Evolutionary conservation across 2,113 vertebrate genomes (phyloP), one percentile per base, ranked within the genome.

Genomic region (Cephalopterus ornatus): DNA sequence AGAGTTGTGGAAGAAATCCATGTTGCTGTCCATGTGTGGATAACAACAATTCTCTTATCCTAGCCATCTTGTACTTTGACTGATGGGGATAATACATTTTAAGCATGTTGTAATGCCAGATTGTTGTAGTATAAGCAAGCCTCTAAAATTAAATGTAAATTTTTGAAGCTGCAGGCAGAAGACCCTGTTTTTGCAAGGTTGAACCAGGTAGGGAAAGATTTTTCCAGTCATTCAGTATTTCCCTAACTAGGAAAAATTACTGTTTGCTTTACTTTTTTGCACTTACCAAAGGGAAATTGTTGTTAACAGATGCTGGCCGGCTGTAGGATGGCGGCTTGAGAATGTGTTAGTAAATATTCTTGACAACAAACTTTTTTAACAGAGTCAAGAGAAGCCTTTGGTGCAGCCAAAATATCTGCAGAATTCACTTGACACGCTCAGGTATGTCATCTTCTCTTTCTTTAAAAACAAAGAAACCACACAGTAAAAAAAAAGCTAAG

Each of bases 341-440:
- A 85, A 77, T 8, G 28, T 92, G 76, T 88, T 92, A 77, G 80
- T 89, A 92, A 95, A 96, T 94, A 94, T 55, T 89, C 92, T 72
- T 91, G 89, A 93, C 86, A 91, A 77, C 80, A 85, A 94, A 95
- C 58, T 90, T 87, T 95, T 94, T 76, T 83, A 89, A 82, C 24
- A 71, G 30, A 78, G 49, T 95, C 77, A 91, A 91, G 66, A 93
- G 49, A 95, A 88, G 62, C 49, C 77, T 92, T 62, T 56, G 88
- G 7, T 52, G 66, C 52, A 95, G 77, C 66, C 92, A 94, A 94
- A 96, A 89, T 95, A 87, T 82, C 92, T 85, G 55, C 71, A 72
- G 88, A 91, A 93, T 92, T 92, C 82, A 76, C 71, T 90, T 17
- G 6, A 15, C 8, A 5, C 62, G 62, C 71, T 95, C 71, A 62